Conservation (phyloP, 2,113 vertebrate genomes). For the Phrynocephalus versicolor region DNA sequence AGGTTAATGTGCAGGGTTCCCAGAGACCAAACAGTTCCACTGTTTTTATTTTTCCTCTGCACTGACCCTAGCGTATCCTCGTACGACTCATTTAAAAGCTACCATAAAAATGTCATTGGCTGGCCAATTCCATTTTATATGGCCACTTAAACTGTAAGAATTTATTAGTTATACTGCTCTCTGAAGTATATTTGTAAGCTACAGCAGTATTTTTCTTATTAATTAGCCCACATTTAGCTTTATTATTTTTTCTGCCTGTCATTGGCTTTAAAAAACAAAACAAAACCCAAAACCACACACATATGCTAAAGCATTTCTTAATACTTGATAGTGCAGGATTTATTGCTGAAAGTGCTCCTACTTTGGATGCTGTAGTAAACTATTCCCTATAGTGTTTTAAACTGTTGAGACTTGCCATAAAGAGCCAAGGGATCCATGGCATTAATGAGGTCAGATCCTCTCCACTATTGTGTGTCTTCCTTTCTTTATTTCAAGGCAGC, state of each 20-base stretch:
- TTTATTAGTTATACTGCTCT: conserved; percentile 8
- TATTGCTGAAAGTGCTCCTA: not conserved
- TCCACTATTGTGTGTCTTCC: no score
- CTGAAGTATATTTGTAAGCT: conserved; percentile 10
- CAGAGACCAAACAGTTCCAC: conserved; percentile 19
- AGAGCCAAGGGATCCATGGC: not conserved
- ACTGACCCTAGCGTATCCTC: conserved; percentile 15
- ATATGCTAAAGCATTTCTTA: not conserved
- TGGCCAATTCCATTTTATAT: not conserved
- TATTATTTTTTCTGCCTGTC: not conserved
- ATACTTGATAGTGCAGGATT: not conserved
- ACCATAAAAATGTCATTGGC: conserved; percentile 13
- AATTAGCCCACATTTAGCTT: conserved; percentile 21
- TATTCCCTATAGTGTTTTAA: not conserved
- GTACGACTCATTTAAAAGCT: conserved; percentile 29
- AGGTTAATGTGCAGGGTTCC: conserved; percentile 23
- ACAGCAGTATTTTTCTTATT: not conserved
- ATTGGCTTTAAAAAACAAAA: not conserved
- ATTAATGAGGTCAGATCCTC: not conserved
- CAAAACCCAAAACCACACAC: not conserved
- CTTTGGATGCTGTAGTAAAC: not conserved
- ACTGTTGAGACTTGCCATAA: not conserved
- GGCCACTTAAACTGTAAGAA: not conserved
- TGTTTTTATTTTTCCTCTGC: conserved; percentile 26
- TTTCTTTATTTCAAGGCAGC: not conserved